Conservation (phyloP, 1,140 invertebrate genomes). For the Diachasmimorpha longicaudata region DNA sequence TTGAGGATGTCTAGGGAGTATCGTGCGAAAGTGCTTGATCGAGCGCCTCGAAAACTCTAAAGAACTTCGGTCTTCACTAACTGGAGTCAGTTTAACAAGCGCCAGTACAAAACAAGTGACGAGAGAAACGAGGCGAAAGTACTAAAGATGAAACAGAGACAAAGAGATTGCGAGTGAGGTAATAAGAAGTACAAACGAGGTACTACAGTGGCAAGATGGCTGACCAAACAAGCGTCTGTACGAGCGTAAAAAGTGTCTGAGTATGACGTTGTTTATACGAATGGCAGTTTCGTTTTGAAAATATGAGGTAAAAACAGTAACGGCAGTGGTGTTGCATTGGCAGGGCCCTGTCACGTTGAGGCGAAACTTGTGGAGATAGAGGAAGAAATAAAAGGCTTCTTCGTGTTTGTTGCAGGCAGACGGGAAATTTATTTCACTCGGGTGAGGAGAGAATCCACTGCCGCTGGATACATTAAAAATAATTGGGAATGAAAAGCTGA, state of each 20-base stretch:
- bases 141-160: background rate
- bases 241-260: slow-evolving; percentile 25
- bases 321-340: background rate
- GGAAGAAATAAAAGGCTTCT: background rate
- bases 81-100: background rate
- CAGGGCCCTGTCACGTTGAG: background rate
- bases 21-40: background rate
- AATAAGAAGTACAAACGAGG: slow-evolving; percentile 12
- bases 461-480: background rate
- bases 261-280: slow-evolving; percentile 51
- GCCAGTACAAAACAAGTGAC: background rate
- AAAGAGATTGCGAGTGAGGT: slow-evolving; percentile 1
- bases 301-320: slow-evolving; percentile 19
- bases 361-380: slow-evolving; percentile 5
- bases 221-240: slow-evolving; percentile 36
- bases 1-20: background rate
- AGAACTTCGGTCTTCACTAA: background rate
- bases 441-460: background rate
- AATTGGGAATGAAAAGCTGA: slow-evolving; percentile 3
- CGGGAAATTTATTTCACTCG: background rate
- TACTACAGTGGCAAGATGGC: slow-evolving; percentile 35
- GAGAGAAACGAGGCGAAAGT: background rate
- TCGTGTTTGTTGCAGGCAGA: background rate
- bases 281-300: slow-evolving; percentile 49
- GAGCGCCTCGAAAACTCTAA: background rate